Evolutionary conservation across 92 coral and sea anemone genomes (phyloP), one percentile per base, ranked within the genome.

Genomic region (Paramuricea clavata): DNA sequence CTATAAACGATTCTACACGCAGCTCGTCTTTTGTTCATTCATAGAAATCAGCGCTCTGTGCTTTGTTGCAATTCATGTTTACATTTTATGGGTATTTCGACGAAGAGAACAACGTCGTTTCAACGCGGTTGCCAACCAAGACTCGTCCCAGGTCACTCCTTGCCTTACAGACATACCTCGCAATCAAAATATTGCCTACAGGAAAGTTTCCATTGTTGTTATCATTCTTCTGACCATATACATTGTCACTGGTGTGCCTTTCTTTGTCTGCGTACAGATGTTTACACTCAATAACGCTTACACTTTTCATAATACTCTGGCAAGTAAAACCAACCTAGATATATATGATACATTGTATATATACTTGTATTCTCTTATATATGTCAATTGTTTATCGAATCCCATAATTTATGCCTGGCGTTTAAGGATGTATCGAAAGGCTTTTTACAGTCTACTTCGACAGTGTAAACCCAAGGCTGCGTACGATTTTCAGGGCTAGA

Each of bases 351-450:
- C 6, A 26, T 1, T n/a, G 0, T 0, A 7, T 59, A 57, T 39
- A 16, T 64, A 1, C 27, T 23, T 5, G 71, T 71, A 23, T 59
- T 78, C 11, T 17, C 70, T 7, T 78, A 78, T 36, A 8, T 78
- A 78, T 36, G 25, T 78, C 2, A 32, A 78, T 39, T 78, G 7
- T 71, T 61, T 78, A 28, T 26, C 35, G 4, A 78, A 78, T 25
- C 83, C 83, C 11, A 78, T 78, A 35, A 39, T 78, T 33, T 78
- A 78, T 26, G 70, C 83, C 12, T 78, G 83, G 83, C 71, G 83
- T 23, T 59, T 78, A 22, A 57, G 71, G 28, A 78, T 78, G 70
- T 78, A 78, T 39, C 71, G 83, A 49, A 57, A 78, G 17, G 83
- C 83, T 9, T 33, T 78, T 10, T 31, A 23, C 56, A 41, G 54